Evolutionary conservation across 1,140 invertebrate genomes (phyloP).

Genomic region (Magallana gigas): DNA sequence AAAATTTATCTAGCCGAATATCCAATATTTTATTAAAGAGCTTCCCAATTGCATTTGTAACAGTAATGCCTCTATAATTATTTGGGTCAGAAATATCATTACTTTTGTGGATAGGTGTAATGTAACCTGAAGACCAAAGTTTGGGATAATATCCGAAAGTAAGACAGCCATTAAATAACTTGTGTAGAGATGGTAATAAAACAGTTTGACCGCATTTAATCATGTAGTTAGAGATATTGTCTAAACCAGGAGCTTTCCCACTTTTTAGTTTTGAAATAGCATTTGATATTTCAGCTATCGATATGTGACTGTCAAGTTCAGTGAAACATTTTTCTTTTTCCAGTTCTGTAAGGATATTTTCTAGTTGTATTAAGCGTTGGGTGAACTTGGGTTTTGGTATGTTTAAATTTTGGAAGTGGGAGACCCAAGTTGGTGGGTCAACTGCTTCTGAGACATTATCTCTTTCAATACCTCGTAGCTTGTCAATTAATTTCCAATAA

Average conservation of each 20-base stretch:
- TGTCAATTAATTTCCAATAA: slow-evolving; percentile 45
- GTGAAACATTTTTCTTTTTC: too few species aligned
- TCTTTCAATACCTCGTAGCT: background rate
- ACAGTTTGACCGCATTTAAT: slow-evolving; percentile 18
- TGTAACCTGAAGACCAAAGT: slow-evolving; percentile 29
- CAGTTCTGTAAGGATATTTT: too few species aligned
- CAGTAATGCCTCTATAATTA: slow-evolving; percentile 39
- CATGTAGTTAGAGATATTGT: slow-evolving; percentile 25
- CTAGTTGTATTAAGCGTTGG: too few species aligned
- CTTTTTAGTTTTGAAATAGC: background rate
- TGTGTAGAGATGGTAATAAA: slow-evolving; percentile 2
- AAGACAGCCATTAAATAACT: background rate
- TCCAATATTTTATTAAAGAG: slow-evolving; percentile 42
- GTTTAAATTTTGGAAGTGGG: too few species aligned
- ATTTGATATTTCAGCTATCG: too few species aligned
- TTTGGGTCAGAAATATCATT: background rate
- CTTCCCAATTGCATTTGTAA: slow-evolving; percentile 30
- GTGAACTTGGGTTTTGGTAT: too few species aligned
- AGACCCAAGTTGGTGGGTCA: too few species aligned
- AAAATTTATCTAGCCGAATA: too few species aligned
- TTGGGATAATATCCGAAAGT: slow-evolving; percentile 35
- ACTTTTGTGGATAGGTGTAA: slow-evolving; percentile 34
- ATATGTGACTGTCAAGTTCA: too few species aligned
- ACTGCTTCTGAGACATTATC: background rate
- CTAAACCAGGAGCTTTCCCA: background rate